Conservation (phyloP, 2,888 invertebrate genomes). For the Pseudoips prasinana region DNA sequence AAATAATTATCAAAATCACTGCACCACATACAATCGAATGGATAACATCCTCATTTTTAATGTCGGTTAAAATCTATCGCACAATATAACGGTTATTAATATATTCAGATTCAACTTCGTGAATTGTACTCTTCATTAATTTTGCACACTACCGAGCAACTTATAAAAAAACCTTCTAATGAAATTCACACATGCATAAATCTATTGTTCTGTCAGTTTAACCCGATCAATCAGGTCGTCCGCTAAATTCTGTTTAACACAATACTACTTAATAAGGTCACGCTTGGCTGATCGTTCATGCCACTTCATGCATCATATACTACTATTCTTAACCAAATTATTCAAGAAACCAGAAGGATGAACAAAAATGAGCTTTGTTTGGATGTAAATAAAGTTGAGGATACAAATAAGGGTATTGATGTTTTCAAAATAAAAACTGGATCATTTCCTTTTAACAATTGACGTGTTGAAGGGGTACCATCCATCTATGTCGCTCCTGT, state of each 20-base stretch:
- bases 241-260: conserved; percentile 30
- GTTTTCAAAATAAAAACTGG: conserved; percentile 41
- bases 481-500: conserved; percentile 52
- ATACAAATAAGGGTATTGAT: conserved; percentile 5
- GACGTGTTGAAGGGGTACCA: conserved; percentile 47
- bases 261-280: conserved; percentile 41
- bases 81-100: no score
- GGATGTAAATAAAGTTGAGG: conserved; percentile 15
- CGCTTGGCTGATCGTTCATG: conserved; percentile 34
- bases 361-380: conserved; percentile 19
- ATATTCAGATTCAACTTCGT: no score
- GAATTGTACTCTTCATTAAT: no score
- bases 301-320: conserved; percentile 37
- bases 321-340: conserved; percentile 52
- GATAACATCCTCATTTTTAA: no score
- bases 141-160: background rate
- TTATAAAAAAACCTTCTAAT: conserved; percentile 10
- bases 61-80: no score
- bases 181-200: conserved; percentile 23
- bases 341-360: conserved; percentile 25
- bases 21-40: no score
- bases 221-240: conserved; percentile 36
- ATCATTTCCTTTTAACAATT: conserved; percentile 58
- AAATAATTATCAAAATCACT: no score
- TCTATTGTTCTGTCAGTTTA: conserved; percentile 31